These are phyloP conservation scores for Carterocephalus palaemon DNA, from an alignment of 2,888 invertebrate species.

Conservation along the genomic window DNA sequence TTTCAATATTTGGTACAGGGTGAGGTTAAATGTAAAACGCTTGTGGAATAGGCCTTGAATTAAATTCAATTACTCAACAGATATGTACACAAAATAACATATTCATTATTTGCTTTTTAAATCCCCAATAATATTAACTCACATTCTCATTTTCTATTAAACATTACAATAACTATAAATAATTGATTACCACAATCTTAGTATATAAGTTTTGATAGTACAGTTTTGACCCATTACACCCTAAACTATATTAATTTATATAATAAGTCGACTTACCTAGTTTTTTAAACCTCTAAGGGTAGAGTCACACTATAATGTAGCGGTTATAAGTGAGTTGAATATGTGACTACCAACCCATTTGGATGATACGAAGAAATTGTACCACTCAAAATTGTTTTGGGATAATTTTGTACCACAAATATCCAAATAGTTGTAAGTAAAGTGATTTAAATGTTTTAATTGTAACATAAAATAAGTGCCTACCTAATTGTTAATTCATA, in stretches of 20 bases:
- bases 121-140: not conserved
- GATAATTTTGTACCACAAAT: slow-evolving; percentile 1
- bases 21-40: too few species aligned
- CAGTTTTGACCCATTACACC: too few species aligned
- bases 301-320: too few species aligned
- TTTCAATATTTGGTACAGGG: slow-evolving; percentile 2
- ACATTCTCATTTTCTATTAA: not conserved
- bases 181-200: slow-evolving; percentile 16
- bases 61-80: too few species aligned
- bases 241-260: too few species aligned
- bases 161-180: not conserved
- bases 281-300: too few species aligned
- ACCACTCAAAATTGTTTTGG: slow-evolving; percentile 4
- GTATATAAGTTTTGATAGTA: too few species aligned
- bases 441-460: slow-evolving; percentile 42
- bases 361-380: not conserved
- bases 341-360: too few species aligned
- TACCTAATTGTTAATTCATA: slow-evolving; percentile 42
- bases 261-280: too few species aligned
- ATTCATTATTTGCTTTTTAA: not conserved
- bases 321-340: too few species aligned
- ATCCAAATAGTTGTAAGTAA: slow-evolving; percentile 21
- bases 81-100: too few species aligned
- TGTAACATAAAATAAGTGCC: slow-evolving; percentile 47
- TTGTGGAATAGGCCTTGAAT: too few species aligned